phyloP scores from a whole-genome alignment of 2,797 vertebrate species.

The Pseudochirops corinnae region DNA sequence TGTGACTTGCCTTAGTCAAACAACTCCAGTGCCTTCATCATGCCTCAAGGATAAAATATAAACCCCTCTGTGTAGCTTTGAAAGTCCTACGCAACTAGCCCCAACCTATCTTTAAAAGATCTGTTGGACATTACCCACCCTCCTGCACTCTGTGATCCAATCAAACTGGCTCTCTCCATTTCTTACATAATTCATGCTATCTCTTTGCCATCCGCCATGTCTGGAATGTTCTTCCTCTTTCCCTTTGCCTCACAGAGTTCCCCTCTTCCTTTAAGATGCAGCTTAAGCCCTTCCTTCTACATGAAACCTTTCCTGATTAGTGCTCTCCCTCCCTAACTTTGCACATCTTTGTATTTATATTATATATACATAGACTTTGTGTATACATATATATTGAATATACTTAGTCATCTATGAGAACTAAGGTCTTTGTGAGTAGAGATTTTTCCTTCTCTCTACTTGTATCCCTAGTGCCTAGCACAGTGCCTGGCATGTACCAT shows the following conservation, averaged over 20 bases:
- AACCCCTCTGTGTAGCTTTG: background rate
- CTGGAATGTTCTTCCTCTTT: background rate
- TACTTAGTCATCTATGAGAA: background rate
- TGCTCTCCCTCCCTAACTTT: background rate
- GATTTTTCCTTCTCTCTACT: background rate
- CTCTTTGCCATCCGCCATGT: background rate
- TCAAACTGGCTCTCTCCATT: background rate
- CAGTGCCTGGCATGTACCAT: background rate
- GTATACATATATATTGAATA: too few species aligned
- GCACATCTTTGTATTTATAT: background rate
- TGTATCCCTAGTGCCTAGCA: background rate
- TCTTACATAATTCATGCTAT: background rate
- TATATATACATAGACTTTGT: too few species aligned
- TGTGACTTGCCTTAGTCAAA: background rate
- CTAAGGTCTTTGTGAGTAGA: background rate
- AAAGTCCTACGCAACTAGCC: background rate
- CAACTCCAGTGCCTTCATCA: background rate
- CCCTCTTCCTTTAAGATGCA: background rate
- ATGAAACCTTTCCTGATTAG: background rate
- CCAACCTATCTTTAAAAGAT: background rate
- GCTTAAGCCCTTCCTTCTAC: background rate
- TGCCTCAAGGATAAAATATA: background rate
- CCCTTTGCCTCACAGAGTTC: background rate
- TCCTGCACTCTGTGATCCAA: background rate
- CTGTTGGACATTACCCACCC: background rate